These are phyloP conservation scores for Mylabris sibirica DNA, from an alignment of 2,888 invertebrate species.

Conservation along the genomic window DNA sequence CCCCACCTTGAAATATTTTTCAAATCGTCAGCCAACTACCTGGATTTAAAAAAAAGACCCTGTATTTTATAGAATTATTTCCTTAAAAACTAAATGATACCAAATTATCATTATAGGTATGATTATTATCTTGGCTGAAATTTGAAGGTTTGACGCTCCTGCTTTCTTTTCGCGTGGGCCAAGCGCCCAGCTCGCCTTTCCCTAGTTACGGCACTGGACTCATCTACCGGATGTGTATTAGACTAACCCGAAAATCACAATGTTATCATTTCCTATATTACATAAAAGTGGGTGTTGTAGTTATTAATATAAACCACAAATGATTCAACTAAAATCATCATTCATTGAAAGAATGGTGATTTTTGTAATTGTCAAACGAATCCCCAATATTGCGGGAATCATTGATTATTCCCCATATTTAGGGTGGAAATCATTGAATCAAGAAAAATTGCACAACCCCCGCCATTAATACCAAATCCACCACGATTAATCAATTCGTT, in stretches of 20 bases:
- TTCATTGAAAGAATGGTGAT: background rate
- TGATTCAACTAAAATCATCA: slow-evolving; percentile 10
- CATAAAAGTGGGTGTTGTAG: background rate
- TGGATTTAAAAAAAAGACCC: too few relatives aligned
- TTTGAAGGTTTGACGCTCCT: too few relatives aligned
- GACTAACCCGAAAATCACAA: too few relatives aligned
- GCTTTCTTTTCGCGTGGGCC: too few relatives aligned
- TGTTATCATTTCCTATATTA: slow-evolving; percentile 1
- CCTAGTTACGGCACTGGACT: too few relatives aligned
- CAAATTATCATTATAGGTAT: too few relatives aligned
- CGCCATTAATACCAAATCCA: background rate
- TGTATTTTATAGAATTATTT: too few relatives aligned
- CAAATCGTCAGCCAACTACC: too few relatives aligned
- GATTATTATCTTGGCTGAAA: too few relatives aligned
- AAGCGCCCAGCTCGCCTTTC: too few relatives aligned
- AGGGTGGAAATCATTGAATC: slow-evolving; percentile 11
- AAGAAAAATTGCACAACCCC: slow-evolving; percentile 11
- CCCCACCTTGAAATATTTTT: too few relatives aligned
- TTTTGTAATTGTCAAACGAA: slow-evolving; percentile 9
- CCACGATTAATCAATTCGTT: background rate
- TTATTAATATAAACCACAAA: slow-evolving; percentile 5
- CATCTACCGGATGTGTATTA: background rate
- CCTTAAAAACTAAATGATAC: too few relatives aligned
- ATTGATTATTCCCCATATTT: slow-evolving; percentile 10
- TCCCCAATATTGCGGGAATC: background rate